A percentile compares a stretch with the other conserved stretches of the same genome.
Conservation (phyloP, 2,888 invertebrate species). For the Maniola hyperantus region DNA sequence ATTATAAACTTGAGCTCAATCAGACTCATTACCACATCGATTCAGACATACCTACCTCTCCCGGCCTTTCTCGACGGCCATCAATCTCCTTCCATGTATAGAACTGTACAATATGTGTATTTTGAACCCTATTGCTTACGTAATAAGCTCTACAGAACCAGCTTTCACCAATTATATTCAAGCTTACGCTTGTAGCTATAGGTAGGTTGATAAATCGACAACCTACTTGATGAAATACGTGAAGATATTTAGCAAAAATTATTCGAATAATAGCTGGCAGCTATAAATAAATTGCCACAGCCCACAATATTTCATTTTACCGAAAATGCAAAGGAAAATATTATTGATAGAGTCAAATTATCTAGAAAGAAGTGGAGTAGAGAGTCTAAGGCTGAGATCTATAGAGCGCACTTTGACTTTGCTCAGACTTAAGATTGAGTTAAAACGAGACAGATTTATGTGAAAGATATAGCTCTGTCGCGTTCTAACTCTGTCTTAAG, state of each 20-base stretch:
- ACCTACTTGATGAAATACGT: not conserved
- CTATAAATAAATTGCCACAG: too few species aligned
- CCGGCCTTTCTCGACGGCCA: conserved; percentile 34
- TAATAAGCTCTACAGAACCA: not conserved
- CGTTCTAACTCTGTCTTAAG: too few species aligned
- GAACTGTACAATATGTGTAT: conserved; percentile 13
- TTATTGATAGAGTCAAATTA: too few species aligned
- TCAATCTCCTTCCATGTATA: conserved; percentile 46
- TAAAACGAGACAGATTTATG: too few species aligned
- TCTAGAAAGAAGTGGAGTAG: too few species aligned
- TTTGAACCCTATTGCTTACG: not conserved
- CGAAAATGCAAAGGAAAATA: too few species aligned
- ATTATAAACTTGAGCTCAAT: conserved; percentile 39
- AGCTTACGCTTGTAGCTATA: not conserved
- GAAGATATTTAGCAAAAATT: not conserved
- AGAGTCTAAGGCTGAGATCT: too few species aligned
- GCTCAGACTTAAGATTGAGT: too few species aligned
- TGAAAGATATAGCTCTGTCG: too few species aligned
- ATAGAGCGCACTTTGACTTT: too few species aligned
- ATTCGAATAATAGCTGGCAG: too few species aligned
- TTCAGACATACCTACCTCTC: conserved; percentile 45
- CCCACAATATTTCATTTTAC: too few species aligned
- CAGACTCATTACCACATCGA: conserved; percentile 51
- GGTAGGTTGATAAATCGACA: not conserved
- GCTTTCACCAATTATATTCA: conserved; percentile 8